Evolutionary conservation across 2,797 vertebrate species (phyloP).

Genomic region (Fratercula arctica): DNA sequence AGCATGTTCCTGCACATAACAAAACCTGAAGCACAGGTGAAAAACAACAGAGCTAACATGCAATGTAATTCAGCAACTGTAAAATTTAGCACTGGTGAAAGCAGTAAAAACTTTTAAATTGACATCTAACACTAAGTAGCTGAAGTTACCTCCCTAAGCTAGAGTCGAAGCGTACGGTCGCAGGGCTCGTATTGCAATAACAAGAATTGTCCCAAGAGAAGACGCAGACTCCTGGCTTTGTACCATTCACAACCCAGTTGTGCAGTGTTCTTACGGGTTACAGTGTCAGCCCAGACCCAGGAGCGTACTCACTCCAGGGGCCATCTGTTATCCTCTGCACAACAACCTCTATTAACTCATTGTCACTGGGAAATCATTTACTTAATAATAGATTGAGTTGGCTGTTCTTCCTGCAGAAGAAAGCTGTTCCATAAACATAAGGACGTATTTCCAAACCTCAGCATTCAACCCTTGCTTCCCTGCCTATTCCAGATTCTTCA

Average conservation of each 20-base stretch:
- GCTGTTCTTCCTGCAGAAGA: neutral
- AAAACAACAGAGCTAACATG: neutral
- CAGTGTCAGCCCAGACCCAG: neutral
- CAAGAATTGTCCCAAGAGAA: slow-evolving; percentile 7
- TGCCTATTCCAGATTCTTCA: neutral
- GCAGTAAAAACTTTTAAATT: neutral
- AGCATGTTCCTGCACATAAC: neutral
- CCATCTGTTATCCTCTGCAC: slow-evolving; percentile 15
- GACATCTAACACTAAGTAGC: neutral
- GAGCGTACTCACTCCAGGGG: slow-evolving; percentile 1
- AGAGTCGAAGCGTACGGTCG: rapidly evolving
- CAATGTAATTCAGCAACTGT: neutral
- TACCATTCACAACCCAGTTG: neutral
- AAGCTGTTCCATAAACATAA: neutral
- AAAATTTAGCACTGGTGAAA: neutral
- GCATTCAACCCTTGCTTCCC: neutral
- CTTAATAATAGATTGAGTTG: neutral
- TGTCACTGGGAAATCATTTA: neutral
- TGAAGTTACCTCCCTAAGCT: neutral
- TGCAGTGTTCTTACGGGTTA: neutral
- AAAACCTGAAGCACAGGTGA: neutral
- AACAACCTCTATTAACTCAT: slow-evolving; percentile 19
- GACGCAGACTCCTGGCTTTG: neutral
- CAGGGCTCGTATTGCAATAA: neutral
- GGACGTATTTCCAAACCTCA: neutral